Conservation (phyloP, 35 echinoderm and acorn worm species). For the Nesometra sesokonis region DNA sequence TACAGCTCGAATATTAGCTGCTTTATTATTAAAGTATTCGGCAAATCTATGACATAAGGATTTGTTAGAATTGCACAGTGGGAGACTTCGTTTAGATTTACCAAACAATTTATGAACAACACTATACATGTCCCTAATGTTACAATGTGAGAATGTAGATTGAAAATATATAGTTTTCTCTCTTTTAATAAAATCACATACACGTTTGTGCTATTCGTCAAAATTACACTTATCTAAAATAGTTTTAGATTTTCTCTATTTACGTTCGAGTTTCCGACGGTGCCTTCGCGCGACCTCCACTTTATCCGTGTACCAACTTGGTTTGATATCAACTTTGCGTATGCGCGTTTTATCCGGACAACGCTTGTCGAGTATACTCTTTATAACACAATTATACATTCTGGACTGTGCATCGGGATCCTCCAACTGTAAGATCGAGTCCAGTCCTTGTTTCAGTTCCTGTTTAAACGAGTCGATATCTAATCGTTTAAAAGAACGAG, state of each 20-base stretch:
- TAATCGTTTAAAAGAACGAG: not conserved
- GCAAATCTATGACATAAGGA: not conserved
- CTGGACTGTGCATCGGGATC: not conserved
- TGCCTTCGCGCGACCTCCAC: not conserved
- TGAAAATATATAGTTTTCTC: not conserved
- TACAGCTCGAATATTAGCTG: not conserved
- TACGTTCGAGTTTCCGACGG: conserved; percentile 13
- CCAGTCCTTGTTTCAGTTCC: not conserved
- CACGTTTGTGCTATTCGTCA: conserved; percentile 26
- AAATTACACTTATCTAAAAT: conserved; percentile 28
- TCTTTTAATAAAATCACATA: not conserved
- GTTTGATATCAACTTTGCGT: not conserved
- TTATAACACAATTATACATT: not conserved
- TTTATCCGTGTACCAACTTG: conserved; percentile 41
- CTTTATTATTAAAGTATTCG: not conserved
- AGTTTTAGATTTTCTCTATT: conserved; percentile 30
- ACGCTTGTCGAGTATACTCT: conserved; percentile 6
- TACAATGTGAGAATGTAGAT: not conserved
- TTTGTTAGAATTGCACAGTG: not conserved
- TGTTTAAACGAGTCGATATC: not conserved
- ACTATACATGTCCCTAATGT: not conserved
- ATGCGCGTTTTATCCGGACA: conserved; percentile 12
- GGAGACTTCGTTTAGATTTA: not conserved
- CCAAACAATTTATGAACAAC: not conserved
- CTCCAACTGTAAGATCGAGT: not conserved